Evolutionary conservation across 2,113 vertebrate species (phyloP), one percentile per base, ranked within the genome.

Genomic region (Tricholaema leucomelas): DNA sequence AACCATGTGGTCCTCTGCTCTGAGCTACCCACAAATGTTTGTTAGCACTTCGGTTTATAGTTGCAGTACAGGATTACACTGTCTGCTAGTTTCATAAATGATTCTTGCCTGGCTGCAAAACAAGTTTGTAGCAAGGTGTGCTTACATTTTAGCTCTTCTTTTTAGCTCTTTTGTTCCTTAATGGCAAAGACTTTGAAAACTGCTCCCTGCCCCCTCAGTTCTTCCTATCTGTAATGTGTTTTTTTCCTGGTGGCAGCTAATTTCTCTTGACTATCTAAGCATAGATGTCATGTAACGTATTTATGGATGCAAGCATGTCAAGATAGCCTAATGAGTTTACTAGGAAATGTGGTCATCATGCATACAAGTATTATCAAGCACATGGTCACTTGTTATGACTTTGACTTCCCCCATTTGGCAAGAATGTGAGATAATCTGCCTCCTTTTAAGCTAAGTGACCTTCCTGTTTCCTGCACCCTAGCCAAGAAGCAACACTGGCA

Each of bases 191-290:
- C 31, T 70, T 80, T 64, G 40, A 73, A 79, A 85, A 36, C 59
- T 7, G 3, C 1, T 31, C 24, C 7, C 2, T 0, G 0, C 19
- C 19, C 31, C 15, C 7, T 88, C 19, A 59, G 0, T 74, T 89
- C 56, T 80, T 83, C 59, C 33, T 69, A 40, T 14, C 12, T 35
- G 15, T 65, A 2, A 2, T 28, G 6, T 18, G 8, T 21, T 31
- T 65, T 70, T 69, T 44, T 17, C 33, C 25, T 13, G 8, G 30
- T 2, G 6, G 28, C 48, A 81, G 48, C 9, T 86, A 17, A 40
- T 71, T 94, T 71, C 9, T 66, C 12, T 19, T 48, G 55, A 67
- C 35, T 74, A 52, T 27, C 40, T 71, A 74, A 52, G 15, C 30
- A 25, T 63, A 67, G 28, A 59, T 64, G 12, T 28, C 21, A 69